Base-by-base conservation (phyloP, 2,888 invertebrate genomes). In the Catocala sponsa region DNA sequence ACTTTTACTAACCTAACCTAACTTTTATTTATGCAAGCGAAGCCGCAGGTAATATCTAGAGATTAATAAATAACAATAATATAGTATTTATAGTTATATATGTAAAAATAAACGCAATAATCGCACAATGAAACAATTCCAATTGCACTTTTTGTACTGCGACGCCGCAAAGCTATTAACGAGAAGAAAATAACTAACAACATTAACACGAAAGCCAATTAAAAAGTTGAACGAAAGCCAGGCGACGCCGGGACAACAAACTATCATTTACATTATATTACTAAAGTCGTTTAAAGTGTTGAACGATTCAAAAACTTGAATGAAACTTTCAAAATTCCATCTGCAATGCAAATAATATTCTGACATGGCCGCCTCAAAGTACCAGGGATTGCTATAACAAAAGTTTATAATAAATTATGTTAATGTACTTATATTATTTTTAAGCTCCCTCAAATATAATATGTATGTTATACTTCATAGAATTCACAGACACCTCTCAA, bases 191-290 rank as follows among this genome's bases (percentile, higher is more conserved):
- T 49, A 33, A 12, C 33, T n/a, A n/a, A 33, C 50, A 41, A 60
- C 54, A 50, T 55, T 63, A 50, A 55, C 68, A 60, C 46, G 4
- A 67, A 67, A 70, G 12, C 44, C 63, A 59, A 68, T 73, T 63
- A 59, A 53, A 69, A 71, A 71, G 44, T 74, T 69, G 2, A 54
- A 32, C 15, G 15, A 62, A 65, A 63, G 15, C 35, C 59, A 52
- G 41, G 50, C 65, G 52, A 47, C 2, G 65, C 47, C 58, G 7
- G 46, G 54, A 59, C 61, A 51, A 59, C 67, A 65, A 77, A 77
- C 74, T 76, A 77, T 77, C 65, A 59, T 72, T 66, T 52, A 69
- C 61, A 71, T 71, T 41, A 54, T 63, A 74, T 77, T 70, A 72
- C 61, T 54, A 13, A 74, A 74, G 74, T 77, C 55, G 57, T 72